Conservation (phyloP, 1,140 invertebrate species). For the Sarcophaga peregrina region DNA sequence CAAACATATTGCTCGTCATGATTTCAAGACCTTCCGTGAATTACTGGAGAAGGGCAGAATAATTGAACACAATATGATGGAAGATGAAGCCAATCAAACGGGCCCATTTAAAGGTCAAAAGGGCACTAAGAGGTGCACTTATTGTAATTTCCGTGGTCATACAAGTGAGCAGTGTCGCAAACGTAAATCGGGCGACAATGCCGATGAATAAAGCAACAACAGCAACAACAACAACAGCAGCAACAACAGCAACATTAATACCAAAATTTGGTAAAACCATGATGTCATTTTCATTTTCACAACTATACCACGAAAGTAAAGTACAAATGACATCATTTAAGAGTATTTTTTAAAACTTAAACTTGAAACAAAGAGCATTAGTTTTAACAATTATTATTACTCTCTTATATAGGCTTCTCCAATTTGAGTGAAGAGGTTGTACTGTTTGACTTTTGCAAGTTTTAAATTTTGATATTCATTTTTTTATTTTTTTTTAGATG, state of each 20-base stretch:
- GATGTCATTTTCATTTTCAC: not conserved
- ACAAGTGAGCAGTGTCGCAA: conserved; percentile 44
- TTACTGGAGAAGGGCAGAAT: conserved; percentile 55
- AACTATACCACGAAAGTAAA: not conserved
- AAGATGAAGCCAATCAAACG: conserved; percentile 19
- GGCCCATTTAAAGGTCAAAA: conserved; percentile 23
- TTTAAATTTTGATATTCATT: not conserved
- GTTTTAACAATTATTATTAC: too few relatives aligned
- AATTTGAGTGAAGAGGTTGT: not conserved
- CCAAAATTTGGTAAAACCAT: not conserved
- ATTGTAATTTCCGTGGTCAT: conserved; percentile 46
- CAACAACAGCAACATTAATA: not conserved
- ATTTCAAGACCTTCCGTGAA: conserved; percentile 57
- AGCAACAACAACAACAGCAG: not conserved
- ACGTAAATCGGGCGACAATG: conserved; percentile 36
- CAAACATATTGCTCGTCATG: conserved; percentile 57
- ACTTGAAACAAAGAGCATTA: not conserved
- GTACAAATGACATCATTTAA: not conserved
- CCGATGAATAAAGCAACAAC: conserved; percentile 1
- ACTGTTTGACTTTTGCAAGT: not conserved
- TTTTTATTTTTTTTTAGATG: conserved; percentile 8
- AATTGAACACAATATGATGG: conserved; percentile 50
- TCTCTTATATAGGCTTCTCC: not conserved
- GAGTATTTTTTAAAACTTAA: not conserved
- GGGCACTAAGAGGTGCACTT: conserved; percentile 43